Conservation (phyloP, 2,113 vertebrate genomes). For the Oophaga pumilio region DNA sequence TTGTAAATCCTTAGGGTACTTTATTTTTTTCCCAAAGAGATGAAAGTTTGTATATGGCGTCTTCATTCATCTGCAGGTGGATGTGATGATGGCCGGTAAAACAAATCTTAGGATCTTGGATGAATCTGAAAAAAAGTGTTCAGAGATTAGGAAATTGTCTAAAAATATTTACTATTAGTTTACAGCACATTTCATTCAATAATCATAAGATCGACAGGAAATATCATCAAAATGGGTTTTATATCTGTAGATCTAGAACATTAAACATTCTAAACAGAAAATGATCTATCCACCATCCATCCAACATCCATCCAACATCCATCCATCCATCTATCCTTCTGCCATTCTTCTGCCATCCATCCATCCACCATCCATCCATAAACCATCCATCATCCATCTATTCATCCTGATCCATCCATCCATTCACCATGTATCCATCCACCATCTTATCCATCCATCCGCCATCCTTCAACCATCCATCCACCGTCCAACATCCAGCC, state of each 20-base stretch:
- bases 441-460: too few relatives aligned
- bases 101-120: slow-evolving; percentile 88
- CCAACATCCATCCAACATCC: not conserved
- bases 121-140: slow-evolving; percentile 85
- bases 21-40: slow-evolving; percentile 35
- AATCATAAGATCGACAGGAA: not conserved
- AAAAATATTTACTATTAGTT: not conserved
- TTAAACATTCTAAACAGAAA: too few relatives aligned
- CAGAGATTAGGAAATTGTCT: not conserved
- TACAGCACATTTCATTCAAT: not conserved
- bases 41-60: slow-evolving; percentile 74
- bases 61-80: slow-evolving; percentile 60
- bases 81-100: slow-evolving; percentile 55
- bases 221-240: not conserved
- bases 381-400: too few relatives aligned
- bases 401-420: too few relatives aligned
- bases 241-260: too few relatives aligned
- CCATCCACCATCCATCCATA: too few relatives aligned
- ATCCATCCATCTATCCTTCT: slow-evolving; percentile 2
- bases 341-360: too few relatives aligned
- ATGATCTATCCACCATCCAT: too few relatives aligned
- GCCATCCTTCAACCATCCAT: too few relatives aligned
- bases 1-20: slow-evolving; percentile 80
- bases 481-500: too few relatives aligned
- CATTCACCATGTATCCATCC: too few relatives aligned